Conservation (phyloP, 2,797 vertebrate genomes). For the Lates japonicus region DNA sequence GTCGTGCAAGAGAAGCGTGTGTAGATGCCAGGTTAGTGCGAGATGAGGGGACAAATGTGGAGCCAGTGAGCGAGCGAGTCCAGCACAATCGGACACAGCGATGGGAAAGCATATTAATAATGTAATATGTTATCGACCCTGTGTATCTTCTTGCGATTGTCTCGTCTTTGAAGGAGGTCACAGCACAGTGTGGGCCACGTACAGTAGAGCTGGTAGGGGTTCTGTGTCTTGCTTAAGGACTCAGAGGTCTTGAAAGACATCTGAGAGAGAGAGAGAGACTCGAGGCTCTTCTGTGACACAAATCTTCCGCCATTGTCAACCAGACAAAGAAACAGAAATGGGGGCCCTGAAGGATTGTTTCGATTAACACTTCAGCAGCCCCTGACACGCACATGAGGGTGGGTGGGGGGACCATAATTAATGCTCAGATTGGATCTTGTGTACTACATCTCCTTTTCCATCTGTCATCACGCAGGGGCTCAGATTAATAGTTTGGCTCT, state of each 20-base stretch:
- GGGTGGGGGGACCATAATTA: constrained; percentile 71
- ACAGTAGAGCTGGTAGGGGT: not conserved
- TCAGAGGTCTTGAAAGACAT: constrained; percentile 11
- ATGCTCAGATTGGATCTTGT: constrained; percentile 82
- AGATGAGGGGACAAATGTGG: constrained; percentile 73
- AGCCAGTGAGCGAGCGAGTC: constrained; percentile 64
- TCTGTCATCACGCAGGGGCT: constrained; percentile 77
- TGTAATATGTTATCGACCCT: constrained; percentile 25
- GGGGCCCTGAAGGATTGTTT: constrained; percentile 68
- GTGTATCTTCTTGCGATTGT: constrained; percentile 16
- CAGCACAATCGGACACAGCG: constrained; percentile 33
- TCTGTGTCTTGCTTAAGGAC: not conserved
- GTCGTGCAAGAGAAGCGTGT: constrained; percentile 64
- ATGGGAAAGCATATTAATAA: constrained; percentile 53
- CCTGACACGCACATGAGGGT: constrained; percentile 52
- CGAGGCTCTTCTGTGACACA: constrained; percentile 76
- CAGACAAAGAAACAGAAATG: constrained; percentile 60
- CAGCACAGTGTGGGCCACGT: constrained; percentile 14
- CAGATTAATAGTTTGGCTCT: constrained; percentile 81
- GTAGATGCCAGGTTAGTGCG: constrained; percentile 63
- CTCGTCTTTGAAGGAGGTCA: constrained; percentile 38
- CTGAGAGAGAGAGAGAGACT: constrained; percentile 54
- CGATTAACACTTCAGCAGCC: constrained; percentile 57
- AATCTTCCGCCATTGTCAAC: constrained; percentile 68
- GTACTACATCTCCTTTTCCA: constrained; percentile 82